Evolutionary conservation across 2,113 vertebrate genomes (phyloP).

Genomic region (Tangachromis dhanisi): DNA sequence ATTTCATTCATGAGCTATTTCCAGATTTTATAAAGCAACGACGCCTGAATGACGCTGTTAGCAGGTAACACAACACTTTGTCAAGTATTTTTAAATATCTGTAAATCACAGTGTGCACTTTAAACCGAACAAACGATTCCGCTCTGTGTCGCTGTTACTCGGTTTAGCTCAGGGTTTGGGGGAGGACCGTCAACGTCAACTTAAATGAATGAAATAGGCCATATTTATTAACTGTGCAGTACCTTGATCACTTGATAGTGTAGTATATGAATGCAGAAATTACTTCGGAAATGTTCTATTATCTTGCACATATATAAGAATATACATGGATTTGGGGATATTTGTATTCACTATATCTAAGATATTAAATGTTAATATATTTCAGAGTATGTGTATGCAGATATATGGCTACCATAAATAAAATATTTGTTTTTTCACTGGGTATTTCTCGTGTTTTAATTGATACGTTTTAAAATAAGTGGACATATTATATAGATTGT

Average conservation of each 20-base stretch:
- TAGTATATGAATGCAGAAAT: constrained; percentile 56
- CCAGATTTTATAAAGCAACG: constrained; percentile 27
- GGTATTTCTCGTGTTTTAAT: not conserved
- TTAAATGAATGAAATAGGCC: constrained; percentile 45
- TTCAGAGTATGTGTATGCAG: constrained; percentile 64
- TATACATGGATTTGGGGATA: constrained; percentile 52
- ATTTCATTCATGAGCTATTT: constrained; percentile 53
- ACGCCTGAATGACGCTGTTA: not conserved
- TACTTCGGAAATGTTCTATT: constrained; percentile 41
- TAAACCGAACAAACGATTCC: constrained; percentile 19
- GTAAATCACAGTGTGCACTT: constrained; percentile 36
- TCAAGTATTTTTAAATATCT: not conserved
- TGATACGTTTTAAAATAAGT: not conserved
- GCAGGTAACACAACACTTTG: not conserved
- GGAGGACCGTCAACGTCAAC: not conserved
- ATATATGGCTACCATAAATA: constrained; percentile 57
- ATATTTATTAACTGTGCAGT: constrained; percentile 45
- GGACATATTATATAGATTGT: rapidly evolving
- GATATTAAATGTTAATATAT: constrained; percentile 66
- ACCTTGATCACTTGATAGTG: constrained; percentile 27
- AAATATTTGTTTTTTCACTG: constrained; percentile 56
- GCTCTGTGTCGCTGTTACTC: constrained; percentile 4
- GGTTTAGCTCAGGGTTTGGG: constrained; percentile 48
- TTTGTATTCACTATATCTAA: constrained; percentile 67
- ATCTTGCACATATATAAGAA: constrained; percentile 50